Evolutionary conservation across 2,113 vertebrate genomes (phyloP).

Genomic region (Notiomystis cincta): DNA sequence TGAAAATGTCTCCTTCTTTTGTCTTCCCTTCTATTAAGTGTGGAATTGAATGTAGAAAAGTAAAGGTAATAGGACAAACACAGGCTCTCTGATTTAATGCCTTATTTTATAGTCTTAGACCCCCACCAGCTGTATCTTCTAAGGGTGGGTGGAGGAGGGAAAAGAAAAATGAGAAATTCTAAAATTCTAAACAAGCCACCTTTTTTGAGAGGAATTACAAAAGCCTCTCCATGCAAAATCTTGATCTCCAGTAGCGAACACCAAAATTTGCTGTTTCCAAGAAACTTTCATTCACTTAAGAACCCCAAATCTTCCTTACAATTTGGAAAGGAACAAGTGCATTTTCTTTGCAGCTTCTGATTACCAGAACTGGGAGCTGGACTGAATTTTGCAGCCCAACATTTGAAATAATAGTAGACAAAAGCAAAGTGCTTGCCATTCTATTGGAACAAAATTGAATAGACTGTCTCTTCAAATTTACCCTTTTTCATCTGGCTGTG

Average conservation of each 20-base stretch:
- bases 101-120: not conserved
- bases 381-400: not conserved
- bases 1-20: constrained; percentile 45
- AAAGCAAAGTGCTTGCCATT: not conserved
- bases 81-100: not conserved
- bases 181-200: not conserved
- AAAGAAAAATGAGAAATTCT: not conserved
- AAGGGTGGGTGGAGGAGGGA: not conserved
- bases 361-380: not conserved
- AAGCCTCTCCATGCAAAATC: not conserved
- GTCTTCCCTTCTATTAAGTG: constrained; percentile 5
- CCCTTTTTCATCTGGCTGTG: not conserved
- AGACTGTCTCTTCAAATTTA: constrained; percentile 14
- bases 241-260: not conserved
- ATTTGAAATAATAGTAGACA: not conserved
- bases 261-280: not conserved
- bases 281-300: not conserved
- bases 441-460: constrained; percentile 24
- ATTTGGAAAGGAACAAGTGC: not conserved
- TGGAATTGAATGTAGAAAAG: constrained; percentile 7
- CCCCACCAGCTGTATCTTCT: not conserved
- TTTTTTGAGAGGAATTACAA: not conserved
- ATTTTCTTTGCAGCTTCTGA: not conserved
- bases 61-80: constrained; percentile 13
- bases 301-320: not conserved